Base-by-base conservation (phyloP, 1,140 invertebrate genomes). In the Mizuhopecten yessoensis region DNA sequence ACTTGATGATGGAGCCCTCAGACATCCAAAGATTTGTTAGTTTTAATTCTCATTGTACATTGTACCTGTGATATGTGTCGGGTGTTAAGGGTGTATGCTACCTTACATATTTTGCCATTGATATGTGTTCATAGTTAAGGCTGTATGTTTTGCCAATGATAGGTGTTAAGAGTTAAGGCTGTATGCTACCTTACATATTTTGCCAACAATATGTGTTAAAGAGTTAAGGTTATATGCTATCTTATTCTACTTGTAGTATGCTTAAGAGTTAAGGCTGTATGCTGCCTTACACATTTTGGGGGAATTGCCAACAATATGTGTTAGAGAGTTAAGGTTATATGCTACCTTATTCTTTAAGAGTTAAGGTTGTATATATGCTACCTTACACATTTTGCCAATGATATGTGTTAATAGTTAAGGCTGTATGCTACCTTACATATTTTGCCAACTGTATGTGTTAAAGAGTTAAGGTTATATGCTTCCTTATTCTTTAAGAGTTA, bases 301-400 rank as follows among this genome's bases (percentile, higher is more conserved):
- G n/a, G n/a, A 17, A 29, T 29, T 75, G n/a, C n/a, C n/a, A n/a
- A n/a, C n/a, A 39, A 7, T 5, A 39, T 7, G 57, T 75, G 57
- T 75, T 23, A 75, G n/a, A 75, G 57, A 75, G 57, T 75, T 75
- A 9, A 75, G 57, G 57, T n/a, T 75, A n/a, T 75, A 29, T 75
- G 57, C 11, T n/a, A 75, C 57, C 15, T 75, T 75, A 75, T 29
- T 29, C n/a, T 29, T 9, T 3, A 5, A 75, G 57, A 75, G 57
- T 75, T 75, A 75, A 75, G 57, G 57, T 17, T 75, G 57, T 29
- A 75, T n/a, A n/a, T n/a, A n/a, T 75, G 57, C 0, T n/a, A 75
- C 57, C 15, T 29, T 75, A 29, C 15, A 75, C 5, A 75, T 20
- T 57, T 11, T 29, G 23, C 29, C n/a, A 5, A n/a, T 29, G 23